A percentile compares a stretch with the other conserved stretches of the same genome.
These are phyloP conservation scores for Xiphophorus couchianus DNA, from an alignment of 2,113 vertebrate genomes.

Conservation along the genomic window DNA sequence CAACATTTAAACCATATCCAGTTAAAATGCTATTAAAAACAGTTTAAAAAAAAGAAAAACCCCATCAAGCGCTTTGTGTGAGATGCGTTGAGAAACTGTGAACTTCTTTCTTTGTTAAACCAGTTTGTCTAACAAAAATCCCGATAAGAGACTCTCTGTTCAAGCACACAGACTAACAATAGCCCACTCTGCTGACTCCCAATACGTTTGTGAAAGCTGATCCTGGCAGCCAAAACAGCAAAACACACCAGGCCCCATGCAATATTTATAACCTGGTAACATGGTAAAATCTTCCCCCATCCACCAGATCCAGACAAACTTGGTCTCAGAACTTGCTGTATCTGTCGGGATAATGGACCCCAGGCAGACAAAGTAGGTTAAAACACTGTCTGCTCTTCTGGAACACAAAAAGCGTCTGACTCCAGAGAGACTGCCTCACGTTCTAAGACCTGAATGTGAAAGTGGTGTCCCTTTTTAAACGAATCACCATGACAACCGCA, in stretches of 20 bases:
- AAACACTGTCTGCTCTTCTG: slow-evolving; percentile 65
- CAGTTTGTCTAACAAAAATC: neutral
- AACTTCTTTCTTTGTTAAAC: no score
- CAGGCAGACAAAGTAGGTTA: slow-evolving; percentile 76
- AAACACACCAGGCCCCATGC: slow-evolving; percentile 51
- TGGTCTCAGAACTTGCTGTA: slow-evolving; percentile 32
- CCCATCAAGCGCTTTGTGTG: no score
- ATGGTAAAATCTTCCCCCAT: slow-evolving; percentile 38
- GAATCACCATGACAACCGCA: slow-evolving; percentile 46
- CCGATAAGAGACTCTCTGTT: neutral
- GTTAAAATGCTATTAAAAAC: no score
- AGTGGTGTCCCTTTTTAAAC: slow-evolving; percentile 11
- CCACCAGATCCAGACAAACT: slow-evolving; percentile 25
- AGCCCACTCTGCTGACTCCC: slow-evolving; percentile 29
- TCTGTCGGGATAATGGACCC: slow-evolving; percentile 67
- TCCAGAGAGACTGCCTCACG: slow-evolving; percentile 29
- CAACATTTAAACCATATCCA: no score
- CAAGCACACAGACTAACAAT: neutral
- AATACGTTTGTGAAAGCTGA: slow-evolving; percentile 11
- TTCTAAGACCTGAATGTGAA: slow-evolving; percentile 25
- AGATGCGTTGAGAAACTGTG: no score
- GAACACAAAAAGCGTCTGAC: slow-evolving; percentile 70
- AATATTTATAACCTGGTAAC: slow-evolving; percentile 68
- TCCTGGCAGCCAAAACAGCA: slow-evolving; percentile 29
- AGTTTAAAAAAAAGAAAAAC: no score